Conservation (phyloP, 2,888 invertebrate genomes). For the Celastrina argiolus region DNA sequence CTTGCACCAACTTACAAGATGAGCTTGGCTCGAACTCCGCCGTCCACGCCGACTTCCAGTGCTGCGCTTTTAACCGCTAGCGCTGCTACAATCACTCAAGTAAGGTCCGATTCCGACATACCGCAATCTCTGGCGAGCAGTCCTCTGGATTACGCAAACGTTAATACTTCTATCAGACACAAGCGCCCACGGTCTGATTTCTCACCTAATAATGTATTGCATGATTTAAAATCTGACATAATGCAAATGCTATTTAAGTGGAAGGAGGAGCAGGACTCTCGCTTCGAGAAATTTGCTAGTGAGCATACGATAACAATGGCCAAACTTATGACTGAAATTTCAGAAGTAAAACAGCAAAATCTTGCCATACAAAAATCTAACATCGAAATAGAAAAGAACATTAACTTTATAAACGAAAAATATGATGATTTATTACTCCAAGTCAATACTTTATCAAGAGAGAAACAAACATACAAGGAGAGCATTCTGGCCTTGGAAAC, state of each 20-base stretch:
- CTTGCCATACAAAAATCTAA: too few species aligned
- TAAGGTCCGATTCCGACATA: background rate
- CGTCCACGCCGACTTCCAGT: background rate
- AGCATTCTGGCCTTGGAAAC: background rate
- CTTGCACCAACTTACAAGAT: too few species aligned
- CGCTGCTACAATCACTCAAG: too few species aligned
- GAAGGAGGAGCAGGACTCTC: background rate
- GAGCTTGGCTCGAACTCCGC: background rate
- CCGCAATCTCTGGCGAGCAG: background rate
- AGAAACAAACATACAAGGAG: background rate
- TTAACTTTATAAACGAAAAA: background rate
- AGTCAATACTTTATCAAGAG: background rate
- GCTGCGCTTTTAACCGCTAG: background rate
- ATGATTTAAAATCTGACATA: background rate
- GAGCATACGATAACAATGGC: background rate
- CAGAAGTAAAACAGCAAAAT: background rate
- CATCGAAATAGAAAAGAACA: background rate
- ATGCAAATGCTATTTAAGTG: background rate
- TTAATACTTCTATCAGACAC: background rate
- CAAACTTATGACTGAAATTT: background rate
- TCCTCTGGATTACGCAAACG: background rate
- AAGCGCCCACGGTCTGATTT: background rate
- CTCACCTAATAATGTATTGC: background rate
- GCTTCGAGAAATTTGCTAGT: background rate
- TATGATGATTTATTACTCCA: background rate